These are phyloP conservation scores for Sarcophaga rosellei DNA, from an alignment of 2,888 invertebrate species.

Conservation along the genomic window DNA sequence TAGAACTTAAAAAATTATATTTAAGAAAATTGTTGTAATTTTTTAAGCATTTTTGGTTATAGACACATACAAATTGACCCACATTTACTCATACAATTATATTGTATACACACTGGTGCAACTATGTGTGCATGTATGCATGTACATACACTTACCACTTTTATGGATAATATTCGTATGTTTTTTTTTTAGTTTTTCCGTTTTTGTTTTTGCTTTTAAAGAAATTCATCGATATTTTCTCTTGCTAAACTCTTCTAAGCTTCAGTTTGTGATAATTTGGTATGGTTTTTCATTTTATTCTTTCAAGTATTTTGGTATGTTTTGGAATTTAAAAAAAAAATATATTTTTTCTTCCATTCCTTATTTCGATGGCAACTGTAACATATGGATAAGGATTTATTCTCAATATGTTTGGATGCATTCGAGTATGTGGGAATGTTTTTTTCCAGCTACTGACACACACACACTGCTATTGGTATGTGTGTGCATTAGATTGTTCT, in stretches of 20 bases:
- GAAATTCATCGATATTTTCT: constrained; percentile 36
- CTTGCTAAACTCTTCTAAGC: constrained; percentile 1
- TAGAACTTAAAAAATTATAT: too few relatives aligned
- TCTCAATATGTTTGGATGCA: constrained; percentile 6
- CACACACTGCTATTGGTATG: neutral
- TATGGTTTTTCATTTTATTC: neutral
- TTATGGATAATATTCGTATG: neutral
- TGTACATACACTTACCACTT: too few relatives aligned
- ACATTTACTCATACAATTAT: too few relatives aligned
- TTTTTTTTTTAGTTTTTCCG: neutral
- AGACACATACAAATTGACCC: too few relatives aligned
- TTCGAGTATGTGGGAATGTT: constrained; percentile 4
- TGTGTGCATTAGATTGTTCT: constrained; percentile 30
- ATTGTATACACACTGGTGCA: too few relatives aligned
- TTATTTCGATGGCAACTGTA: neutral
- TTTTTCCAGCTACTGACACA: too few relatives aligned
- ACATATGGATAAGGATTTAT: constrained; percentile 46
- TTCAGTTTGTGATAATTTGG: too few relatives aligned
- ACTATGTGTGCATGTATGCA: too few relatives aligned
- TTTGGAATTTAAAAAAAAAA: neutral
- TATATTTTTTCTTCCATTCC: neutral
- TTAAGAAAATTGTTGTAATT: too few relatives aligned
- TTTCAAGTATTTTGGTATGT: neutral
- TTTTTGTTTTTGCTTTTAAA: constrained; percentile 14
- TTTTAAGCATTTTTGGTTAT: too few relatives aligned